These are phyloP conservation scores for Platycheirus albimanus DNA, from an alignment of 2,888 invertebrate genomes.

Conservation along the genomic window DNA sequence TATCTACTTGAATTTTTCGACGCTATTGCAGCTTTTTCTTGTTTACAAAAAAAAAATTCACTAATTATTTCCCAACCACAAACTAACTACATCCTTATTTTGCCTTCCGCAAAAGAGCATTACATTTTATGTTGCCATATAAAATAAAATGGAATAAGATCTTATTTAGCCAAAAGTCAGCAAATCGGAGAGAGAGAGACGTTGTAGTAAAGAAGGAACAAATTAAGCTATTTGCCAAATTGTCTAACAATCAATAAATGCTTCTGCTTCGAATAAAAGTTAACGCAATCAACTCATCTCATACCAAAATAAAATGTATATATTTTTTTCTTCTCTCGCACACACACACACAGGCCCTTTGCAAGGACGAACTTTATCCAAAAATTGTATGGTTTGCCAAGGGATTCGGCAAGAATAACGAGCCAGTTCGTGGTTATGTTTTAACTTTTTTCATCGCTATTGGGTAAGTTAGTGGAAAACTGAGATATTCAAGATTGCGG, in stretches of 20 bases:
- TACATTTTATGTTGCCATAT: neutral
- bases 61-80: neutral
- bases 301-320: too few relatives aligned
- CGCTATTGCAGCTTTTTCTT: too few relatives aligned
- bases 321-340: neutral
- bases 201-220: neutral
- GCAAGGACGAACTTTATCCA: constrained; percentile 97
- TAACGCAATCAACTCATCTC: constrained; percentile 12
- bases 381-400: constrained; percentile 95
- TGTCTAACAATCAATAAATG: constrained; percentile 24
- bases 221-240: constrained; percentile 28
- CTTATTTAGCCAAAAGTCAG: neutral
- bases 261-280: constrained; percentile 4
- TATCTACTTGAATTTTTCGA: too few relatives aligned
- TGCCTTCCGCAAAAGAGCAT: neutral
- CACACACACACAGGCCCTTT: constrained; percentile 87
- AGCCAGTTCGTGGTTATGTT: constrained; percentile 94
- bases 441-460: constrained; percentile 96
- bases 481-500: too few relatives aligned
- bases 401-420: constrained; percentile 91
- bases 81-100: neutral
- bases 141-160: neutral
- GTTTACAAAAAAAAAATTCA: too few relatives aligned
- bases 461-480: constrained; percentile 85
- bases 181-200: neutral